phyloP scores from a whole-genome alignment of 1,140 invertebrate species.

The Manduca sexta region DNA sequence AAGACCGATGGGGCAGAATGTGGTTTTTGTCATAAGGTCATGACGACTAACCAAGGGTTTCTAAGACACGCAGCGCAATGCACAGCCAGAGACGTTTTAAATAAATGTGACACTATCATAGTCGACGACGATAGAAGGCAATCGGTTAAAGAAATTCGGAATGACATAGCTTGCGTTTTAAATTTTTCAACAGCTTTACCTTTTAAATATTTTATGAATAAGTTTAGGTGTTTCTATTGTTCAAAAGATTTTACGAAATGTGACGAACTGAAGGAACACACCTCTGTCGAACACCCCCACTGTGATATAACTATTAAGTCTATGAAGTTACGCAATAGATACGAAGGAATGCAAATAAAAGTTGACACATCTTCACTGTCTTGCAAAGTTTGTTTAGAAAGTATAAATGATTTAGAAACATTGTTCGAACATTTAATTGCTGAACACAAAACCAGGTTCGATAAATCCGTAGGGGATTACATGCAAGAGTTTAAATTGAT shows the following conservation, averaged over 20 bases:
- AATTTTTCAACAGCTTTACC: conserved; percentile 54
- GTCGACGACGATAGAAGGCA: conserved; percentile 21
- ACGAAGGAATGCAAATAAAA: conserved; percentile 40
- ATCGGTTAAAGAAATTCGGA: conserved; percentile 34
- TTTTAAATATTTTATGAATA: conserved; percentile 52
- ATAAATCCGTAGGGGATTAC: conserved; percentile 28
- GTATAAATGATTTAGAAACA: conserved; percentile 23
- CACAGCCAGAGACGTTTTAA: conserved; percentile 7
- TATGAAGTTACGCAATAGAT: conserved; percentile 39
- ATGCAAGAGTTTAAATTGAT: conserved; percentile 41
- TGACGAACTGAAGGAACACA: conserved; percentile 40
- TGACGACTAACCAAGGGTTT: conserved; percentile 34
- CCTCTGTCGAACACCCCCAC: conserved; percentile 30
- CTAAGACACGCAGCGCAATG: conserved; percentile 30
- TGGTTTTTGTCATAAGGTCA: conserved; percentile 29
- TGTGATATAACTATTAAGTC: conserved; percentile 41
- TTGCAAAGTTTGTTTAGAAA: conserved; percentile 44
- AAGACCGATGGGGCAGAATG: conserved; percentile 22
- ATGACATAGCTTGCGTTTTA: conserved; percentile 39
- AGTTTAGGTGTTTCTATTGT: conserved; percentile 56
- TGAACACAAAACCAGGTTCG: conserved; percentile 37
- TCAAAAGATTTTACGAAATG: conserved; percentile 41
- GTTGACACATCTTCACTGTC: conserved; percentile 39
- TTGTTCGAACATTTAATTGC: conserved; percentile 39
- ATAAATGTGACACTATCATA: conserved; percentile 4